Conservation (phyloP, 1,140 invertebrate genomes). For the Babylonia areolata region DNA sequence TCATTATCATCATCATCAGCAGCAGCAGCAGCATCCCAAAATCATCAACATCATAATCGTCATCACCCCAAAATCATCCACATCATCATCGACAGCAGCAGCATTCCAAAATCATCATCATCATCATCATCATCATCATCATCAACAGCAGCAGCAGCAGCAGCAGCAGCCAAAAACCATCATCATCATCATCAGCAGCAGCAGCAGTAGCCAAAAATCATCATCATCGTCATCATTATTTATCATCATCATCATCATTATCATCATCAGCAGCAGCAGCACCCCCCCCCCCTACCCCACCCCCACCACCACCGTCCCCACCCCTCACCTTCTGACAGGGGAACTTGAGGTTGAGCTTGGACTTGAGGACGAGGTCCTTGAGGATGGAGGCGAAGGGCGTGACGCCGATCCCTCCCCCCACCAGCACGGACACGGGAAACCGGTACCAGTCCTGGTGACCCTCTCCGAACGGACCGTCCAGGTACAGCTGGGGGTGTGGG, state of each 20-base stretch:
- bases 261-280: neutral
- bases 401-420: slow-evolving; percentile 98
- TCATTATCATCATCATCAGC: too few relatives aligned
- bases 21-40: too few relatives aligned
- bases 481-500: slow-evolving; percentile 79
- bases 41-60: too few relatives aligned
- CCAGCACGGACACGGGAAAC: slow-evolving; percentile 90
- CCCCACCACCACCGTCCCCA: neutral
- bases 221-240: too few relatives aligned
- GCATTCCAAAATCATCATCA: too few relatives aligned
- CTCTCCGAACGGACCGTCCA: slow-evolving; percentile 98
- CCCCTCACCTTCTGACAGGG: slow-evolving; percentile 64
- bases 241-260: too few relatives aligned
- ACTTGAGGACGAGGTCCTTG: slow-evolving; percentile 72
- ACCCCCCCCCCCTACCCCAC: neutral
- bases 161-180: neutral
- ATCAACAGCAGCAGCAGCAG: too few relatives aligned
- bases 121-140: too few relatives aligned
- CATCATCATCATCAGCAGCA: too few relatives aligned
- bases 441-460: slow-evolving; percentile 99
- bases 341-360: slow-evolving; percentile 54
- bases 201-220: too few relatives aligned
- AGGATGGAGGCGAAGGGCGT: slow-evolving; percentile 99
- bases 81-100: too few relatives aligned
- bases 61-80: too few relatives aligned